Evolutionary conservation across 2,113 vertebrate species (phyloP), one percentile per base, ranked within the genome.

Genomic region (Xiphorhynchus elegans): DNA sequence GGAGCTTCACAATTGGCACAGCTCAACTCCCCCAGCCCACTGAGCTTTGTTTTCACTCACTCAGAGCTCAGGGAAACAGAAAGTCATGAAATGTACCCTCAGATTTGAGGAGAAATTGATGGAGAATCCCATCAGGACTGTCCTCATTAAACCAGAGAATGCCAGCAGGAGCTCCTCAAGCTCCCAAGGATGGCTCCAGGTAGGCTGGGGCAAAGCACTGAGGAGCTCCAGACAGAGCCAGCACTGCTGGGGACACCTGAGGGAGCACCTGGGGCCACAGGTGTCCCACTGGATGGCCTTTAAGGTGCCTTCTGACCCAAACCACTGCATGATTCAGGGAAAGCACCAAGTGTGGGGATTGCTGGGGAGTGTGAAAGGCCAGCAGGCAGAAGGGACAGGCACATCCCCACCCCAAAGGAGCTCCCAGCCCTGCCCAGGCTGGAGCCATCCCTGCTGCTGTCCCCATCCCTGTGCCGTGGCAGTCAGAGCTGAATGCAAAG

Each of bases 341-440:
- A 20, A 8, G 37, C 8, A 63, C 40, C 5, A 39, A 53, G 26
- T 17, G 24, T 9, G 4, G 29, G 24, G 50, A 52, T 68, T 9
- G 5, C 5, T 3, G 2, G 3, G 17, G 21, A 12, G 12, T 42
- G 24, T 6, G 33, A 15, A 6, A 35, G 2, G 49, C 55, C 0
- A 1, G 4, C 7, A 7, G 50, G 62, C 56, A 76, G 47, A 15
- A 33, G 63, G 70, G 50, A 66, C 46, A 39, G 44, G 12, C 21
- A 59, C n/a, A 59, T 14, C 25, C 77, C 53, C 23, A 18, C 9
- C 18, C 44, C 39, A 8, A 0, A 1, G 6, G 67, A 33, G 46
- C 63, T 46, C 55, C 42, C 2, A 17, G 3, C 7, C 3, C 29
- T 5, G 4, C 81, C 14, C 52, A 62, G 26, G 3, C 67, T 10